Conservation (phyloP, 2,797 vertebrate genomes). For the Sebastes oblongus region DNA sequence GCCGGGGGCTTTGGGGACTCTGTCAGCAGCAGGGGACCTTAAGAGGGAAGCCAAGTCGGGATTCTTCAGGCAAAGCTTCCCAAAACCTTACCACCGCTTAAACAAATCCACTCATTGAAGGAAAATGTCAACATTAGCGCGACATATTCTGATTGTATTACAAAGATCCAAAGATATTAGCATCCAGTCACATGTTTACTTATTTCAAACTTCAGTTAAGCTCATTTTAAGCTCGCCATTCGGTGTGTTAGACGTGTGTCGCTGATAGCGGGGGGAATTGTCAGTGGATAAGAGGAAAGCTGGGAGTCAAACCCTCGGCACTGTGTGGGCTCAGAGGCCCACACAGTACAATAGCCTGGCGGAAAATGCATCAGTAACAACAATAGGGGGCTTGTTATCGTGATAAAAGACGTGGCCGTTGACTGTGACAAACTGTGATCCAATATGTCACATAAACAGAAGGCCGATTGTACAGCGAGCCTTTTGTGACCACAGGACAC, state of each 20-base stretch:
- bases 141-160: not conserved
- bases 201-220: not conserved
- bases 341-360: constrained; percentile 23
- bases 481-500: constrained; percentile 35
- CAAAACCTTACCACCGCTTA: not conserved
- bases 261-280: constrained; percentile 11
- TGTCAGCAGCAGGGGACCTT: constrained; percentile 12
- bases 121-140: not conserved
- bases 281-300: constrained; percentile 29
- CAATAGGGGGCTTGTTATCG: constrained; percentile 59
- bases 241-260: not conserved
- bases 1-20: constrained; percentile 36
- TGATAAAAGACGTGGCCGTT: constrained; percentile 47
- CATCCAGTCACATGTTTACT: not conserved
- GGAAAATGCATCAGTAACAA: constrained; percentile 34
- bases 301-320: constrained; percentile 18
- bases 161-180: not conserved
- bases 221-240: not conserved
- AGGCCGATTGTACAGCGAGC: constrained; percentile 53
- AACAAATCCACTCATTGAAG: not conserved
- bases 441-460: constrained; percentile 63
- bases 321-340: constrained; percentile 11
- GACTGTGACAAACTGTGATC: constrained; percentile 64
- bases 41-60: constrained; percentile 18
- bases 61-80: constrained; percentile 15